These are phyloP conservation scores for Amblyopsis hoosieri DNA, from an alignment of 2,797 vertebrate genomes.

Conservation along the genomic window DNA sequence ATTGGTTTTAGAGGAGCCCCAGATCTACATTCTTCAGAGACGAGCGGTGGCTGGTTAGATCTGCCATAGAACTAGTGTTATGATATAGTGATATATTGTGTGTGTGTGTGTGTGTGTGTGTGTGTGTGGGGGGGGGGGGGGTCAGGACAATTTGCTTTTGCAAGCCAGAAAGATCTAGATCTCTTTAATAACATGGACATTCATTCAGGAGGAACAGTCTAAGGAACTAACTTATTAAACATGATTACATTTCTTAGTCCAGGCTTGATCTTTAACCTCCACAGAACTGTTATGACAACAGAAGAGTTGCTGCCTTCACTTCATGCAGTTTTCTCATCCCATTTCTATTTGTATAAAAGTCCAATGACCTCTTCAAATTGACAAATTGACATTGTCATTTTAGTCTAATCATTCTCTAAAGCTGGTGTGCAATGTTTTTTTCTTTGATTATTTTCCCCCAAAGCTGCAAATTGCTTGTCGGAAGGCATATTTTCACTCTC, in stretches of 20 bases:
- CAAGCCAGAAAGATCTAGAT: no score
- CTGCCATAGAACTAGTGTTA: not conserved
- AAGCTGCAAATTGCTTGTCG: constrained; percentile 32
- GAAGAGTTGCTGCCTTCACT: not conserved
- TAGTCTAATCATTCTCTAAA: constrained; percentile 50
- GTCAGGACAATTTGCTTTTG: no score
- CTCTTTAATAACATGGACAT: no score
- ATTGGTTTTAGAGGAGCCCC: constrained; percentile 43
- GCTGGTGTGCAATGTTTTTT: not conserved
- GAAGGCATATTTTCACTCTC: constrained; percentile 28
- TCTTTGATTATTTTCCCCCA: not conserved
- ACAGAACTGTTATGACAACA: not conserved
- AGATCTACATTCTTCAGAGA: constrained; percentile 23
- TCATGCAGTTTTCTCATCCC: not conserved
- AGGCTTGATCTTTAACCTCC: constrained; percentile 22
- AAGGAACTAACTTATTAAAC: no score
- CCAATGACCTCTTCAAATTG: constrained; percentile 33
- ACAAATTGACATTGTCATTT: constrained; percentile 33
- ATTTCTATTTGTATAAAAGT: constrained; percentile 38
- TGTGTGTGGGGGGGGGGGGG: no score
- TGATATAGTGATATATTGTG: not conserved
- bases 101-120: not conserved
- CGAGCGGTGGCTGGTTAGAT: constrained; percentile 23
- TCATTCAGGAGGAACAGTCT: no score
- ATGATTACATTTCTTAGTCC: constrained; percentile 14